These are phyloP conservation scores for Lagodon rhomboides DNA, from an alignment of 2,797 vertebrate species.

Conservation along the genomic window DNA sequence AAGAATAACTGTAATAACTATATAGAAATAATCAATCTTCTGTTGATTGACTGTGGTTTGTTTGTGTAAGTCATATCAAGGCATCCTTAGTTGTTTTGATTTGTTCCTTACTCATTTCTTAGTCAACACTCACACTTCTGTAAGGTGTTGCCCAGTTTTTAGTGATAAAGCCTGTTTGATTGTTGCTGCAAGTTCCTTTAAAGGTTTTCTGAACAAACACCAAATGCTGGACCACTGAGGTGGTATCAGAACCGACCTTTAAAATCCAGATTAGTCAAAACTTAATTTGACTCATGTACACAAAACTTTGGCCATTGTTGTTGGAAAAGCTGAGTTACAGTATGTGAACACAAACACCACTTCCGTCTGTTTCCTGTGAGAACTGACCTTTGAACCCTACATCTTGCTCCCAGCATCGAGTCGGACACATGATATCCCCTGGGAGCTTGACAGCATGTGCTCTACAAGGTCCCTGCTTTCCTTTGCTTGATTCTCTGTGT, in stretches of 20 bases:
- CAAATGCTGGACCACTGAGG: slow-evolving; percentile 2
- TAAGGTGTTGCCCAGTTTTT: no score
- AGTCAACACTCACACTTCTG: no score
- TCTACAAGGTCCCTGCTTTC: slow-evolving; percentile 75
- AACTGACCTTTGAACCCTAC: slow-evolving; percentile 74
- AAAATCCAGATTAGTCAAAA: background rate
- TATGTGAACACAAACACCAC: slow-evolving; percentile 76
- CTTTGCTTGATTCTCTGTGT: slow-evolving; percentile 77
- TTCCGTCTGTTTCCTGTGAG: slow-evolving; percentile 85
- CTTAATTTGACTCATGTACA: slow-evolving; percentile 32
- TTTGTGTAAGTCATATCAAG: no score
- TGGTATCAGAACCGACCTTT: background rate
- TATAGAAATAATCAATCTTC: no score
- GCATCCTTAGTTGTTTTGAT: no score
- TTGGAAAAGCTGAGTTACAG: slow-evolving; percentile 55
- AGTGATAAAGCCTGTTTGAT: background rate
- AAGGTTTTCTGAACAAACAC: background rate
- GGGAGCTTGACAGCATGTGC: slow-evolving; percentile 69
- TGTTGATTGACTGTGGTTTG: no score
- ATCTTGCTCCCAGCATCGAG: slow-evolving; percentile 77
- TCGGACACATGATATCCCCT: slow-evolving; percentile 75
- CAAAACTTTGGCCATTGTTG: slow-evolving; percentile 38
- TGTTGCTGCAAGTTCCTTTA: background rate
- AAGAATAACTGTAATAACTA: no score
- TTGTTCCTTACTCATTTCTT: no score